Evolutionary conservation across 1,140 invertebrate genomes (phyloP).

Genomic region (Charaxes varanes): DNA sequence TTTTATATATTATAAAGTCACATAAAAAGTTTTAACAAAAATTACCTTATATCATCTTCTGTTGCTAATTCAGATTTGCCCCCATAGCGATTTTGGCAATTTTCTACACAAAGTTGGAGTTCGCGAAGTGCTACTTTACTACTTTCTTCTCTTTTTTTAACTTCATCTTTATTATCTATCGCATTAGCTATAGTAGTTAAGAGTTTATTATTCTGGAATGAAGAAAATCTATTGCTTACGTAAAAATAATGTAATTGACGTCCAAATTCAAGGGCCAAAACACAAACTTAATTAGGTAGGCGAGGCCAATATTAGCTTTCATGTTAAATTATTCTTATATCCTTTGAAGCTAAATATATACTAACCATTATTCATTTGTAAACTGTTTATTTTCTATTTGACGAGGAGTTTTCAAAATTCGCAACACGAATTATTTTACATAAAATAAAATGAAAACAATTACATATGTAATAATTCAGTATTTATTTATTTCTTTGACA

Average conservation of each 20-base stretch:
- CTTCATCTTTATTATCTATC: slow-evolving; percentile 59
- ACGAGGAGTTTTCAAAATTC: neutral
- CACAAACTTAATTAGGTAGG: no score
- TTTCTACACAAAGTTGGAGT: slow-evolving; percentile 77
- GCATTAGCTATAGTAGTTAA: slow-evolving; percentile 56
- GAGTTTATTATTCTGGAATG: slow-evolving; percentile 52
- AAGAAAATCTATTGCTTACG: neutral
- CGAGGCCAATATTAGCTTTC: no score
- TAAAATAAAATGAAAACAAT: no score
- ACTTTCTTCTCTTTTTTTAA: slow-evolving; percentile 50
- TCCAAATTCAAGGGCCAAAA: no score
- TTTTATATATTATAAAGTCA: no score
- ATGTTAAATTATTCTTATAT: neutral
- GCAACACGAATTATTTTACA: neutral
- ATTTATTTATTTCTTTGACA: neutral
- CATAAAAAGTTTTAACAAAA: neutral
- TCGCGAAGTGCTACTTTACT: slow-evolving; percentile 43
- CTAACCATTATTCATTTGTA: slow-evolving; percentile 10
- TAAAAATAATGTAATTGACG: neutral
- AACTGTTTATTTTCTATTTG: neutral
- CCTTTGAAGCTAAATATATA: slow-evolving; percentile 7
- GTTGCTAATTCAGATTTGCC: slow-evolving; percentile 90
- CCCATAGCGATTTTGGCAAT: slow-evolving; percentile 87
- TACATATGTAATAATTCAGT: no score
- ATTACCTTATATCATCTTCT: slow-evolving; percentile 85